Base-by-base conservation (phyloP, 2,888 invertebrate species). In the Ernsta delagoae region DNA sequence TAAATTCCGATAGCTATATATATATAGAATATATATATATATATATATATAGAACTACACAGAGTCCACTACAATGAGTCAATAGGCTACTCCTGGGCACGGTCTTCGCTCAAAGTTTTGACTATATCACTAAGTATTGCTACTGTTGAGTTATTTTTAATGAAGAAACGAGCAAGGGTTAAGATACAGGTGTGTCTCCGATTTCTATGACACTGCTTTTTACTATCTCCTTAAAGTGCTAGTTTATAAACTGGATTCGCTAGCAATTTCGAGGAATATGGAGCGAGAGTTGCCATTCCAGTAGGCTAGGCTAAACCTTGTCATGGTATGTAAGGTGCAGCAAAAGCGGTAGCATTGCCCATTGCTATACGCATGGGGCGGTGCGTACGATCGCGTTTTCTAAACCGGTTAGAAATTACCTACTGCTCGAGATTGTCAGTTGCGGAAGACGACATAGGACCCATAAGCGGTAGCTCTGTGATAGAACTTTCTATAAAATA, bases 361-460 rank as follows among this genome's bases (percentile, higher is more conserved):
- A 71, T 70, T 65, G 70, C 62, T 68, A 62, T 59, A 68, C 70
- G 68, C 80, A 71, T 71, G 76, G 70, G 72, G 76, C 76, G 77
- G 75, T 78, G 83, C 81, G 77, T 71, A 75, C 78, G 78, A 70
- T 87, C 84, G 87, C 84, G 86, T 92, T 92, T 92, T 92, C 93
- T 92, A 92, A 91, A 93, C 93, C 92, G 89, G 92, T 92, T 93
- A 93, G 92, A 93, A 92, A 93, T 90, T 92, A 88, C 90, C 90
- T 82, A 92, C 83, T 92, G 91, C 91, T 92, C 90, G 92, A 91
- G 89, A 90, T 92, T 85, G 86, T 85, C 84, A 87, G 84, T 88
- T 43, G 86, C 88, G 89, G 90, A 90, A 91, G 90, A 92, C 91
- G 92, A 89, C 88, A 87, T 86, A 85, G 84, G 85, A 83, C 84